phyloP scores from a whole-genome alignment of 1,140 invertebrate genomes.

The Ericerus pela region DNA sequence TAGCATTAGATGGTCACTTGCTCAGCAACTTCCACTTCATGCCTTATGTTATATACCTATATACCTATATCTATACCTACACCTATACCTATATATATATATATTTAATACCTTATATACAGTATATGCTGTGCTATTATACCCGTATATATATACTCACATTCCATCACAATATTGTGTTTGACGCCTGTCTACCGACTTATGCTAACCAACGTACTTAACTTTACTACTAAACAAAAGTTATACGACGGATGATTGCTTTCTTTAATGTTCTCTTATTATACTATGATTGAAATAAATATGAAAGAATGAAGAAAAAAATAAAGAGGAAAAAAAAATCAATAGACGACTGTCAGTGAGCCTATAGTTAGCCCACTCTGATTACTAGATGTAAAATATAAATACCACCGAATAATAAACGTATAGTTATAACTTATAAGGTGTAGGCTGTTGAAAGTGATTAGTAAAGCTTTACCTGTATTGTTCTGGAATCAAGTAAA shows the following conservation, averaged over 20 bases:
- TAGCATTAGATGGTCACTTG: conserved; percentile 6
- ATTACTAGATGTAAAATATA: not conserved
- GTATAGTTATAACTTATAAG: no score
- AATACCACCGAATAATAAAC: not conserved
- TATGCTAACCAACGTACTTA: not conserved
- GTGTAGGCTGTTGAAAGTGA: no score
- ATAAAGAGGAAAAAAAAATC: conserved; percentile 7
- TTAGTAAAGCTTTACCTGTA: not conserved
- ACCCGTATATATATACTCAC: not conserved
- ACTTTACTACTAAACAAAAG: not conserved
- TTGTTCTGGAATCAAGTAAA: no score
- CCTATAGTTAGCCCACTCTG: not conserved
- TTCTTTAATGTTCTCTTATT: conserved; percentile 4
- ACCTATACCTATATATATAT: no score
- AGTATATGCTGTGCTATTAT: not conserved
- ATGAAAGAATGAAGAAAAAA: not conserved
- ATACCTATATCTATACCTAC: no score
- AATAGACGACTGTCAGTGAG: not conserved
- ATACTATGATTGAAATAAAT: not conserved
- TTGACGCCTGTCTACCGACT: not conserved
- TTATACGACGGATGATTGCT: conserved; percentile 7
- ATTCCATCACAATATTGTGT: conserved; percentile 4
- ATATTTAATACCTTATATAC: no score
- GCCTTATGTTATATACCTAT: no score
- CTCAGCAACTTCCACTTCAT: conserved; percentile 4